Conservation (phyloP, 2,797 vertebrate species). For the Poeciliopsis presidionis region DNA sequence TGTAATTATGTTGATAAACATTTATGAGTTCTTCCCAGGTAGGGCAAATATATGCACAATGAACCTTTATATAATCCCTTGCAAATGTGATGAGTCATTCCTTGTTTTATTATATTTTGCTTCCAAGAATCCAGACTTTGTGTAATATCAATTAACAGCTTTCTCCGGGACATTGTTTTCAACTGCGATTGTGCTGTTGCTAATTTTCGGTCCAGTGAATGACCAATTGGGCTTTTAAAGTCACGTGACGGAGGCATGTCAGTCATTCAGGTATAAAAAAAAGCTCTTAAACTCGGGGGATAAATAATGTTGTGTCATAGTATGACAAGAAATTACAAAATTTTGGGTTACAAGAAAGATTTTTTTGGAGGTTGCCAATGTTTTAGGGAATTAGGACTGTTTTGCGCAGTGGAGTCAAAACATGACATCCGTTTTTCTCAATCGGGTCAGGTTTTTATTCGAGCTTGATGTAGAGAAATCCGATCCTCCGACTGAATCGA, state of each 20-base stretch:
- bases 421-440: no score
- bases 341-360: neutral
- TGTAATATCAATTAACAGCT: neutral
- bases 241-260: neutral
- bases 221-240: neutral
- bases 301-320: neutral
- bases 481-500: no score
- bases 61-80: neutral
- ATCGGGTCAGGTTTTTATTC: no score
- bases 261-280: neutral
- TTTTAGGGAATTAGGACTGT: no score
- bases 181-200: neutral
- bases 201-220: neutral
- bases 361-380: neutral
- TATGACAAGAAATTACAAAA: neutral
- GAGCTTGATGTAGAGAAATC: no score
- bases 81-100: neutral
- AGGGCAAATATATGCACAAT: neutral
- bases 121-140: neutral
- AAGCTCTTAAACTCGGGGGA: neutral
- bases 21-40: slow-evolving; percentile 1
- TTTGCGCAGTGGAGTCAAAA: no score
- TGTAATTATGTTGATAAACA: slow-evolving; percentile 1
- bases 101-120: neutral
- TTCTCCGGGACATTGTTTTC: neutral